Conservation (phyloP, 2,888 invertebrate species). For the Ypsolopha sequella region DNA sequence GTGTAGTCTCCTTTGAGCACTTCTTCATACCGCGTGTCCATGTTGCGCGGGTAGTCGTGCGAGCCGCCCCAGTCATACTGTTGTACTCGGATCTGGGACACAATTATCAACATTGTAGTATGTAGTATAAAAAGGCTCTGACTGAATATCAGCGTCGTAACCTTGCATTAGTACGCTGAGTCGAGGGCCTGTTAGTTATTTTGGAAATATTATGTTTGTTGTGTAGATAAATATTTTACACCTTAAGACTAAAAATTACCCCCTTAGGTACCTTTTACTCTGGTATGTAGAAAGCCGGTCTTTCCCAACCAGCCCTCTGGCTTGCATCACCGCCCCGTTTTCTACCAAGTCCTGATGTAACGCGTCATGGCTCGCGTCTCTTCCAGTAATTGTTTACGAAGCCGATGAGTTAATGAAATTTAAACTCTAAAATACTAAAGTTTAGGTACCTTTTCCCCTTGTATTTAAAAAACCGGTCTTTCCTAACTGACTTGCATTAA, state of each 20-base stretch:
- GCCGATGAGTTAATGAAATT: too few species aligned
- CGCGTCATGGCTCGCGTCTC: not conserved
- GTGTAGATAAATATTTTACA: too few species aligned
- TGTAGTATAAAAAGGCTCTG: not conserved
- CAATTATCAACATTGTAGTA: not conserved
- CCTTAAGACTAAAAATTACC: too few species aligned
- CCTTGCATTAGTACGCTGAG: too few species aligned
- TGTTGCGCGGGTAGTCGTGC: constrained; percentile 77
- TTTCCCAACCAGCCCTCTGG: not conserved
- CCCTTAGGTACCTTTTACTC: constrained; percentile 25
- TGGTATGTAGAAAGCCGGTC: not conserved
- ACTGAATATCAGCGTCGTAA: too few species aligned
- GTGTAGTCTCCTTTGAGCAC: constrained; percentile 81
- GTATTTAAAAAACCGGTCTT: constrained; percentile 84
- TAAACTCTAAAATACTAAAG: too few species aligned
- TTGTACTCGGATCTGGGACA: constrained; percentile 67
- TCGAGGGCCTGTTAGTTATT: too few species aligned
- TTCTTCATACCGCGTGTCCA: constrained; percentile 76
- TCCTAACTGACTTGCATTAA: constrained; percentile 93
- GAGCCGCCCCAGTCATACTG: constrained; percentile 91
- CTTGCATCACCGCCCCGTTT: not conserved
- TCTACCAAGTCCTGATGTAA: not conserved
- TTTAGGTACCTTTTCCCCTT: constrained; percentile 35
- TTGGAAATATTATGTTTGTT: too few species aligned
- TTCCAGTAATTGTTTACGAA: too few species aligned